Evolutionary conservation across 2,797 vertebrate genomes (phyloP).

Genomic region (Urosaurus nigricauda): DNA sequence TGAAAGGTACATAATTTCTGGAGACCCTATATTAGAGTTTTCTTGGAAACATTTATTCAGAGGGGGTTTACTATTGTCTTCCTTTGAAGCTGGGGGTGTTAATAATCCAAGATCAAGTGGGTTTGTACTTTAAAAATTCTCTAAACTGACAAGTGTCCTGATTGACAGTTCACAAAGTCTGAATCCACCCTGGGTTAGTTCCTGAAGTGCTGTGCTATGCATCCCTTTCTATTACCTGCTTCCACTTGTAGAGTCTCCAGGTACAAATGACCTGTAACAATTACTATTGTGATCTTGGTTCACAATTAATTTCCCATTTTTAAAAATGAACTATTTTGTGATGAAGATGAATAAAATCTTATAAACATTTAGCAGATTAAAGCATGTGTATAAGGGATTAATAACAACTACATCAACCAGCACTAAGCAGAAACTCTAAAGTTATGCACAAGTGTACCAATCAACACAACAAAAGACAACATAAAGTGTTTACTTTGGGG

Average conservation of each 20-base stretch:
- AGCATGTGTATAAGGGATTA: neutral
- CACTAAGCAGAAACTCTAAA: neutral
- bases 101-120: too few relatives aligned
- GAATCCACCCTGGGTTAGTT: neutral
- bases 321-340: neutral
- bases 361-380: neutral
- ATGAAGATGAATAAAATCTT: neutral
- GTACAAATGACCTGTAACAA: neutral
- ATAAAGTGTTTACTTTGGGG: neutral
- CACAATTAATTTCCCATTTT: neutral
- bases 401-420: accelerated
- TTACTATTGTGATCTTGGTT: too few relatives aligned
- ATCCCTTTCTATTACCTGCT: neutral
- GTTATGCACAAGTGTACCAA: neutral
- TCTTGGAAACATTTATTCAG: too few relatives aligned
- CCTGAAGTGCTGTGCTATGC: neutral
- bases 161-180: neutral
- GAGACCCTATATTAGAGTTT: too few relatives aligned
- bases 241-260: neutral
- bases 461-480: neutral
- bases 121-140: neutral
- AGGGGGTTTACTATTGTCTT: too few relatives aligned
- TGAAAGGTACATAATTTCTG: too few relatives aligned
- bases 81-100: too few relatives aligned
- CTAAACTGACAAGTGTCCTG: neutral